Percentiles rank a stretch among this genome's conserved stretches.
phyloP scores from a whole-genome alignment of 2,888 invertebrate genomes.

The Laspeyria flexula region DNA sequence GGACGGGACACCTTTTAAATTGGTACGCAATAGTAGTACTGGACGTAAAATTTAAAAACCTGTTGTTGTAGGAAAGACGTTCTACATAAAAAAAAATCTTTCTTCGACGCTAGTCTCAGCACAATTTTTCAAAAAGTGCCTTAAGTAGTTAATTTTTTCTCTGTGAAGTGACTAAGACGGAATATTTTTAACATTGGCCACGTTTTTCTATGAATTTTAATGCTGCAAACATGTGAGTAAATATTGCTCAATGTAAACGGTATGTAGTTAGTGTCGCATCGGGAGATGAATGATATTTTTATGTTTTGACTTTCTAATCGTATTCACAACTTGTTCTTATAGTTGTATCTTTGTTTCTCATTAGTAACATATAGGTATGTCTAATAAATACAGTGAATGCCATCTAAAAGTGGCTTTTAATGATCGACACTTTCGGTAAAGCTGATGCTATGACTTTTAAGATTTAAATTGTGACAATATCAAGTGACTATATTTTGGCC shows the following conservation, averaged over 20 bases:
- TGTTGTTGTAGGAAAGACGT: constrained; percentile 8
- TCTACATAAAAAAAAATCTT: constrained; percentile 1
- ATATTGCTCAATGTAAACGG: constrained; percentile 3
- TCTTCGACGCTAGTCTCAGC: constrained; percentile 7
- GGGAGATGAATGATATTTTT: background rate
- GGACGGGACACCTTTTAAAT: no score
- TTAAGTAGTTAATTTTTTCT: background rate
- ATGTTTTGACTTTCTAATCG: constrained; percentile 3
- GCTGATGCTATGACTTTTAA: no score
- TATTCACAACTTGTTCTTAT: background rate
- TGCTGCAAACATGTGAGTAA: constrained; percentile 3
- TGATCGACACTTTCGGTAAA: no score
- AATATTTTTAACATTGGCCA: constrained; percentile 1
- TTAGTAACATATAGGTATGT: background rate
- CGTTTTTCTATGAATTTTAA: background rate
- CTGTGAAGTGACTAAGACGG: background rate
- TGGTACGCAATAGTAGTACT: background rate
- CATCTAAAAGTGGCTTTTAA: no score
- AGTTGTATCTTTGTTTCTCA: background rate
- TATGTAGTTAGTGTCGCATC: background rate
- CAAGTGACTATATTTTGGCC: no score
- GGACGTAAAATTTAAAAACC: constrained; percentile 6
- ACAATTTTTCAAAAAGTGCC: constrained; percentile 10
- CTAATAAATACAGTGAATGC: no score
- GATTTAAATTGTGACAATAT: no score